These are phyloP conservation scores for Gari tellinella DNA, from an alignment of 2,888 invertebrate species.

Conservation along the genomic window DNA sequence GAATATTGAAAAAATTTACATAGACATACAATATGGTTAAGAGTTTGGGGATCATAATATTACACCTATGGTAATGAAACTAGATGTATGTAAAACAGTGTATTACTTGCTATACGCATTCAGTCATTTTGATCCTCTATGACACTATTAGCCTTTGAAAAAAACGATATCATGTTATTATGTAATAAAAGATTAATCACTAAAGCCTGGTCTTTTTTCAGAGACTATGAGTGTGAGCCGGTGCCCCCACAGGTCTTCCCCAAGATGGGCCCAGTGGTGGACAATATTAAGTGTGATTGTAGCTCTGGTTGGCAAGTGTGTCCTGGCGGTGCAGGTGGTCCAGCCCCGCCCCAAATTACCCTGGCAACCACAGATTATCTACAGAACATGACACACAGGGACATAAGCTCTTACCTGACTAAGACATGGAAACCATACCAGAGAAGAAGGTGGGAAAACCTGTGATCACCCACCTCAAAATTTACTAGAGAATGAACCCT, in stretches of 20 bases:
- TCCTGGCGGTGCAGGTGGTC: slow-evolving; percentile 83
- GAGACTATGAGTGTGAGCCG: slow-evolving; percentile 69
- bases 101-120: too few species aligned
- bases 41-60: too few species aligned
- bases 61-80: too few species aligned
- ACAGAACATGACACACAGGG: slow-evolving; percentile 85
- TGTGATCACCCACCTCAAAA: background rate
- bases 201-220: background rate
- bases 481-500: too few species aligned
- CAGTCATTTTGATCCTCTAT: too few species aligned
- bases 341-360: slow-evolving; percentile 78
- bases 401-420: slow-evolving; percentile 84
- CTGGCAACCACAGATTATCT: slow-evolving; percentile 84
- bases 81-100: too few species aligned
- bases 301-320: slow-evolving; percentile 84
- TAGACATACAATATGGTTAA: too few species aligned
- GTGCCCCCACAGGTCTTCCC: slow-evolving; percentile 31
- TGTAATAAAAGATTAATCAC: too few species aligned
- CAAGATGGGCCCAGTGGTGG: slow-evolving; percentile 14
- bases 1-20: too few species aligned
- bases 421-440: slow-evolving; percentile 80
- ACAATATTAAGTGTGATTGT: slow-evolving; percentile 72
- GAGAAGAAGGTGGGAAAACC: slow-evolving; percentile 79
- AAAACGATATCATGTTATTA: too few species aligned
- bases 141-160: too few species aligned